Evolutionary conservation across 2,888 invertebrate species (phyloP).

Genomic region (Cerastoderma edule): DNA sequence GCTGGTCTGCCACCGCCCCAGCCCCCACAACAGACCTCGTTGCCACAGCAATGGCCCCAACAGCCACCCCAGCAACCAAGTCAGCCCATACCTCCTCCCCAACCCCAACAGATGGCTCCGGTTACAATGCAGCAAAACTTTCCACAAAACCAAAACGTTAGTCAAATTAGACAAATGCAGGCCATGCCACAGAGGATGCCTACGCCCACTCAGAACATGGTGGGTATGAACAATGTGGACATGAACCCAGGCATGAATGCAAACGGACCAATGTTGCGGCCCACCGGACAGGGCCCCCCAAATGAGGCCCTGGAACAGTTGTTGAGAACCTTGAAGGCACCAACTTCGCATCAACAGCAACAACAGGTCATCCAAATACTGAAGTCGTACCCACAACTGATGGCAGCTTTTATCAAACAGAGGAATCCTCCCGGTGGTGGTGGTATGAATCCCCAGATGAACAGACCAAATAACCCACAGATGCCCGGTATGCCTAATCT

Average conservation of each 20-base stretch:
- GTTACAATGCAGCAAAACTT: conserved; percentile 62
- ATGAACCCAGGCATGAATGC: conserved; percentile 49
- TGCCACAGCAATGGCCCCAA: conserved; percentile 50
- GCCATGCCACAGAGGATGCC: conserved; percentile 58
- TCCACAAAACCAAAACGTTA: conserved; percentile 59
- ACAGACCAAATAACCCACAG: conserved; percentile 56
- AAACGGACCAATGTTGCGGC: conserved; percentile 64
- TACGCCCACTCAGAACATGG: conserved; percentile 58
- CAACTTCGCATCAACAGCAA: conserved; percentile 95
- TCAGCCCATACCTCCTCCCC: conserved; percentile 22
- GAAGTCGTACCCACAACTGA: conserved; percentile 96
- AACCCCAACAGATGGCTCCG: conserved; percentile 59
- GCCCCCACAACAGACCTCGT: conserved; percentile 50
- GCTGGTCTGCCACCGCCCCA: conserved; percentile 37
- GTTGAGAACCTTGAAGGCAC: conserved; percentile 94
- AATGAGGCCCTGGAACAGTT: conserved; percentile 86
- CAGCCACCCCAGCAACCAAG: conserved; percentile 36
- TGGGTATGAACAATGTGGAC: conserved; percentile 68
- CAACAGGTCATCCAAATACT: conserved; percentile 93
- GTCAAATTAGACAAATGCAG: conserved; percentile 57
- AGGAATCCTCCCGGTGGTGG: conserved; percentile 81
- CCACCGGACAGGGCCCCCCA: conserved; percentile 67
- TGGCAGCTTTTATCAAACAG: conserved; percentile 97
- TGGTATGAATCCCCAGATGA: conserved; percentile 39
- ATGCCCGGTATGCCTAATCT: conserved; percentile 61